Percentiles rank a stretch among this genome's conserved stretches.
phyloP scores from a whole-genome alignment of 2,888 invertebrate species.

The Hirtodrosophila duncani region DNA sequence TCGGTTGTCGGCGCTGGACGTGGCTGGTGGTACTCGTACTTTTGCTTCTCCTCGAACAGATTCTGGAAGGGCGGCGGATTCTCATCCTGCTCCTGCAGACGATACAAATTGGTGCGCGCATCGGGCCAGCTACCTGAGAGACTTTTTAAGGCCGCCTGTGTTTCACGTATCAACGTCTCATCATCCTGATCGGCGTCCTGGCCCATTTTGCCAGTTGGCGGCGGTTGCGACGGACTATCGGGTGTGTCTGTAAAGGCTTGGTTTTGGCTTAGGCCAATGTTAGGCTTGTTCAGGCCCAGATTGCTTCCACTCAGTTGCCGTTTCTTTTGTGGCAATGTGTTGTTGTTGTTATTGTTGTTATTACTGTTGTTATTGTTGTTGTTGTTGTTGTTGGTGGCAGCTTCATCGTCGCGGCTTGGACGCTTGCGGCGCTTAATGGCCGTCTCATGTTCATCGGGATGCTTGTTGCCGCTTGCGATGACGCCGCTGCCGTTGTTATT shows the following conservation, averaged over 20 bases:
- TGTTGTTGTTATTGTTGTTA: constrained; percentile 45
- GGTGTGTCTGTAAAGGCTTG: constrained; percentile 15
- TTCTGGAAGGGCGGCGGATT: constrained; percentile 90
- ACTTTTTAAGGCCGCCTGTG: constrained; percentile 91
- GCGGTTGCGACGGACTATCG: constrained; percentile 14
- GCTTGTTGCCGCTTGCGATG: constrained; percentile 38
- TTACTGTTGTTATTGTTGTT: constrained; percentile 40
- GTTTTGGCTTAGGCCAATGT: constrained; percentile 23
- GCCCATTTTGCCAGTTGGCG: constrained; percentile 7
- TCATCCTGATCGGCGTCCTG: constrained; percentile 82
- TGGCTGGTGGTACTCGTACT: no score
- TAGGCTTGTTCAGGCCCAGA: constrained; percentile 7
- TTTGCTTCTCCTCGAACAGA: constrained; percentile 89
- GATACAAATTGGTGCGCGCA: constrained; percentile 83
- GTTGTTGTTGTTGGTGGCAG: constrained; percentile 42
- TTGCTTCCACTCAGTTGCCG: constrained; percentile 67
- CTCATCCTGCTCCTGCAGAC: constrained; percentile 85
- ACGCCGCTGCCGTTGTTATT: constrained; percentile 29
- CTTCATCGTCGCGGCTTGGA: constrained; percentile 76
- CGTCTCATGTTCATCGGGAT: constrained; percentile 74
- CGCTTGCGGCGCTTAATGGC: constrained; percentile 77
- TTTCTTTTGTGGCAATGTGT: constrained; percentile 75
- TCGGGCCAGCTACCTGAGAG: constrained; percentile 92
- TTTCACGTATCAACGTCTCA: constrained; percentile 90
- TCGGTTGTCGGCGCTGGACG: constrained; percentile 14